Evolutionary conservation across 1,140 invertebrate species (phyloP).

Genomic region (Neomicropteryx cornuta): DNA sequence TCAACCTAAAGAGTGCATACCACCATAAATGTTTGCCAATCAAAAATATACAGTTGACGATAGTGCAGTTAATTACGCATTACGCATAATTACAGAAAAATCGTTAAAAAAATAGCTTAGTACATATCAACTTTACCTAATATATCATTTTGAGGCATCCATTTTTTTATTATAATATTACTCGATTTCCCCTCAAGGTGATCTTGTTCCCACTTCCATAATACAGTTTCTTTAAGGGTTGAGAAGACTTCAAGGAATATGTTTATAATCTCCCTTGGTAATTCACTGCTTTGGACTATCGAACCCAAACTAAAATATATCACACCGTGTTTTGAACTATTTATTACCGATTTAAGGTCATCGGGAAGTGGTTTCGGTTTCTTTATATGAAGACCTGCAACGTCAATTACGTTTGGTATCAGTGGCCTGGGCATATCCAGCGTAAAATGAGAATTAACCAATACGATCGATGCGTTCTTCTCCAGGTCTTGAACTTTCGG

Average conservation of each 20-base stretch:
- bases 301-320: slow-evolving; percentile 24
- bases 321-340: slow-evolving; percentile 15
- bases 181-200: slow-evolving; percentile 20
- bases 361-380: slow-evolving; percentile 25
- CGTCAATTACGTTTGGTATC: slow-evolving; percentile 40
- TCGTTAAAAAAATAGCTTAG: too few relatives aligned
- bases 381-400: slow-evolving; percentile 44
- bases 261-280: too few relatives aligned
- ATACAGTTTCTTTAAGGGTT: slow-evolving; percentile 27
- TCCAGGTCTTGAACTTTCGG: slow-evolving; percentile 17
- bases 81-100: slow-evolving; percentile 24
- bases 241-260: slow-evolving; percentile 22
- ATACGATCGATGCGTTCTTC: slow-evolving; percentile 24
- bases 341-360: slow-evolving; percentile 17
- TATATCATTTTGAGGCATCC: slow-evolving; percentile 52
- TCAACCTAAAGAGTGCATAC: too few relatives aligned
- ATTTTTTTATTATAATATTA: slow-evolving; percentile 45
- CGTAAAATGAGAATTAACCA: slow-evolving; percentile 43
- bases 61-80: slow-evolving; percentile 28
- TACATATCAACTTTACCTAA: too few relatives aligned
- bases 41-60: slow-evolving; percentile 20
- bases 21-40: slow-evolving; percentile 29
- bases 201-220: slow-evolving; percentile 40
- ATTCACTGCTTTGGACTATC: too few relatives aligned
- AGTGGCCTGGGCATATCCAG: slow-evolving; percentile 32